These are phyloP conservation scores for Papilio xuthus DNA, from an alignment of 1,140 invertebrate species.

Conservation along the genomic window DNA sequence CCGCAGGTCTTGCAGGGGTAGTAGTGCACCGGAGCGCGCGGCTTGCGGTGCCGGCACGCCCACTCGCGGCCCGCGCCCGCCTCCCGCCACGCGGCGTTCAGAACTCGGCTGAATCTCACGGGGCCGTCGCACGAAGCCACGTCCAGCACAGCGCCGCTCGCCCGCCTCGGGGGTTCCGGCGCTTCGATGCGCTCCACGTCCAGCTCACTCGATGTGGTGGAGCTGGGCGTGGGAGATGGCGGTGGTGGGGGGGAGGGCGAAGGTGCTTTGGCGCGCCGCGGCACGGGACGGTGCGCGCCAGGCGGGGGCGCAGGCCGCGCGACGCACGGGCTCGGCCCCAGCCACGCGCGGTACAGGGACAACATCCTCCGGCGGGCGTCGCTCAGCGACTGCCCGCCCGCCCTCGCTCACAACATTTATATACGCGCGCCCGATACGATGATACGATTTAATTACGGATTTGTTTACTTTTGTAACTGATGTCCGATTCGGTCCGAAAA, in stretches of 20 bases:
- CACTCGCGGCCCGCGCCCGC: constrained; percentile 78
- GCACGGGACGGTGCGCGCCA: constrained; percentile 66
- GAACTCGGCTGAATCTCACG: constrained; percentile 85
- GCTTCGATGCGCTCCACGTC: constrained; percentile 69
- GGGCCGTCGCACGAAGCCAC: constrained; percentile 94
- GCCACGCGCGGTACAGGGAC: constrained; percentile 87
- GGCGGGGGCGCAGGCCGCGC: constrained; percentile 76
- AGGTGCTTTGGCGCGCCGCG: constrained; percentile 59
- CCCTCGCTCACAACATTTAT: constrained; percentile 16
- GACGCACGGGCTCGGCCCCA: constrained; percentile 71
- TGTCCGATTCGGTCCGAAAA: neutral
- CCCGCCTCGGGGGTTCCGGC: constrained; percentile 50
- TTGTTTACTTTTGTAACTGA: constrained; percentile 12
- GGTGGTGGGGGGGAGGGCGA: constrained; percentile 62
- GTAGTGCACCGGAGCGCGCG: constrained; percentile 93
- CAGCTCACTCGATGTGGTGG: constrained; percentile 61
- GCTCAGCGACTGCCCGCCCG: constrained; percentile 56
- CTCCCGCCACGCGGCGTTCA: constrained; percentile 68
- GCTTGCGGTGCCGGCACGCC: constrained; percentile 76
- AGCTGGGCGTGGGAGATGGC: constrained; percentile 58
- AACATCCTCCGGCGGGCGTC: constrained; percentile 77
- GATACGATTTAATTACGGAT: constrained; percentile 5
- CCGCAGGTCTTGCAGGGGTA: constrained; percentile 96
- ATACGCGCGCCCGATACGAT: constrained; percentile 10
- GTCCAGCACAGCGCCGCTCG: constrained; percentile 83